Conservation (phyloP, 2,888 invertebrate genomes). For the Bellardia pandia region DNA sequence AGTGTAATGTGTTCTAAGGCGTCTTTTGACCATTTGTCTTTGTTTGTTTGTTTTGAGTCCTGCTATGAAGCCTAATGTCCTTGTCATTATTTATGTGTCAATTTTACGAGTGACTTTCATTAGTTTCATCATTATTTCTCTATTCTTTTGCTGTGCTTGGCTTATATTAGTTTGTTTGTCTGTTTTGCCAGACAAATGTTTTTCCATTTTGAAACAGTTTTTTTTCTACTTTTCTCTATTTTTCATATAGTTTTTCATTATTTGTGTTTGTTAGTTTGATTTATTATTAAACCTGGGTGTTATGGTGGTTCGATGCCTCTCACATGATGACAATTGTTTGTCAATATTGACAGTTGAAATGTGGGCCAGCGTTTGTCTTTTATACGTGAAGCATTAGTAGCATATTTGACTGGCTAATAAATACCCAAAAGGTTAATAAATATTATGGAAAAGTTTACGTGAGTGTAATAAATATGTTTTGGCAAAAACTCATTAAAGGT, state of each 20-base stretch:
- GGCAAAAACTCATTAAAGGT: slow-evolving; percentile 4
- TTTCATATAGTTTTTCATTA: slow-evolving; percentile 61
- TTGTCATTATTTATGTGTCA: slow-evolving; percentile 72
- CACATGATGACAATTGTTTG: slow-evolving; percentile 71
- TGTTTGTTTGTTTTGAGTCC: slow-evolving; percentile 37
- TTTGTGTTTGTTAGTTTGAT: slow-evolving; percentile 54
- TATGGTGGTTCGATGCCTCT: slow-evolving; percentile 33
- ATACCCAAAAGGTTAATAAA: slow-evolving; percentile 69
- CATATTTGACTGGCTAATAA: slow-evolving; percentile 59
- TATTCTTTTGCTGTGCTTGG: background rate
- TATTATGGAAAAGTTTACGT: slow-evolving; percentile 53
- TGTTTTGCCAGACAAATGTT: slow-evolving; percentile 27
- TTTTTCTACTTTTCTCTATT: slow-evolving; percentile 42
- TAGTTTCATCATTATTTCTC: slow-evolving; percentile 68
- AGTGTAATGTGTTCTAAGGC: slow-evolving; percentile 25
- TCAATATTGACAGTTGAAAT: slow-evolving; percentile 71
- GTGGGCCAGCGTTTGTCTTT: slow-evolving; percentile 34
- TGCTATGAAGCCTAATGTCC: slow-evolving; percentile 51
- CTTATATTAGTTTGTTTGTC: slow-evolving; percentile 7
- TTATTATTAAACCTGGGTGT: slow-evolving; percentile 60
- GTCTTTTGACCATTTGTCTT: slow-evolving; percentile 71
- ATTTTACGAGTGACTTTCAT: slow-evolving; percentile 71
- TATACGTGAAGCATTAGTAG: slow-evolving; percentile 29
- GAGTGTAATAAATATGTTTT: slow-evolving; percentile 48
- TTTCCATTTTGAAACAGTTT: slow-evolving; percentile 43